These are phyloP conservation scores for Delichon dasypus DNA, from an alignment of 2,797 vertebrate genomes.

Conservation along the genomic window DNA sequence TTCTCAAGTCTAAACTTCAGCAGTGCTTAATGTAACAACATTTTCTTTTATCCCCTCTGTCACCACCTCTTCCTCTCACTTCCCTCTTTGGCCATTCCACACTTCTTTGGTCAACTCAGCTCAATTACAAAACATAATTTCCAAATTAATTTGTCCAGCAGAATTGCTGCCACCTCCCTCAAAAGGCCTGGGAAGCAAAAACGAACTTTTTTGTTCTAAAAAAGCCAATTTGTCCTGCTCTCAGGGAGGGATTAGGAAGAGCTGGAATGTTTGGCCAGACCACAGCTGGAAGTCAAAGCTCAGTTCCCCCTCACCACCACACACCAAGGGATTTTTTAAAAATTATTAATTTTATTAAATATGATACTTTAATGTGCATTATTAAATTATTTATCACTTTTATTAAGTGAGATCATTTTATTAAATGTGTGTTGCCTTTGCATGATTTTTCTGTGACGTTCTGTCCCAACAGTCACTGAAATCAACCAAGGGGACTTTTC, in stretches of 20 bases:
- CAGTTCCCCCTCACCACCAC: background rate
- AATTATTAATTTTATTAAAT: background rate
- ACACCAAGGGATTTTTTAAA: background rate
- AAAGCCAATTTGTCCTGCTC: background rate
- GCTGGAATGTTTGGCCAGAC: background rate
- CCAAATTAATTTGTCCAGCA: background rate
- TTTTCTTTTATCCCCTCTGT: background rate
- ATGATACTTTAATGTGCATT: background rate
- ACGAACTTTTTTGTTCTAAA: background rate
- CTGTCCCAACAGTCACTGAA: background rate
- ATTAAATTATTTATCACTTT: background rate
- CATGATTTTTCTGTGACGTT: background rate
- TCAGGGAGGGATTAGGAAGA: background rate
- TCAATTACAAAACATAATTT: background rate
- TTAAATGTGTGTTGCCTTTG: background rate
- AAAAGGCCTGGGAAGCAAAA: background rate
- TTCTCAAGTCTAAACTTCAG: background rate
- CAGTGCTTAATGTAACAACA: background rate
- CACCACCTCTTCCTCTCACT: background rate
- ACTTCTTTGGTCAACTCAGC: constrained; percentile 10
- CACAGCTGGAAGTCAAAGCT: background rate
- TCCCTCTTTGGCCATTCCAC: background rate
- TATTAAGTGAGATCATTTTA: background rate
- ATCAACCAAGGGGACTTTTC: background rate
- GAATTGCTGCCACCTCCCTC: background rate